These are phyloP conservation scores for Callinectes sapidus DNA, from an alignment of 2,888 invertebrate species.

Conservation along the genomic window DNA sequence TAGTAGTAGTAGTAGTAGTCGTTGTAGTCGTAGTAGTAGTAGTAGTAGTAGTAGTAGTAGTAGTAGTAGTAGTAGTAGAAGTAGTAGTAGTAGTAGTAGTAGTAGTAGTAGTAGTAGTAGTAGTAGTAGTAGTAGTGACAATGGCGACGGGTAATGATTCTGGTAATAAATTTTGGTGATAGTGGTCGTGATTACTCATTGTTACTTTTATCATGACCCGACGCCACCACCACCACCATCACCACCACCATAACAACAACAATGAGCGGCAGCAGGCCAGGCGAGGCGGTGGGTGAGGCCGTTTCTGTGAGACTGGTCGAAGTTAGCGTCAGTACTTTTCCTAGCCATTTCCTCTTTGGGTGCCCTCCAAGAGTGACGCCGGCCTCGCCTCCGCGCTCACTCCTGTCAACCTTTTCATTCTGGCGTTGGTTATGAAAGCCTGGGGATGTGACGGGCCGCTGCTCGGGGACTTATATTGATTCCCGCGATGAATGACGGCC, in stretches of 20 bases:
- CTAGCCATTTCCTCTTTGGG: neutral
- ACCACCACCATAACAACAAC: neutral
- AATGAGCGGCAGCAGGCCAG: neutral
- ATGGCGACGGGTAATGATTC: neutral
- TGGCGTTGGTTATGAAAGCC: conserved; percentile 18
- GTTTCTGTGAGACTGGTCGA: neutral
- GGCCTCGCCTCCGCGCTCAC: neutral
- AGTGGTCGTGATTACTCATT: neutral
- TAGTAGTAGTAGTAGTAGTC: neutral
- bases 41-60: conserved; percentile 9
- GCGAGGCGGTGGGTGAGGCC: neutral
- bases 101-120: neutral
- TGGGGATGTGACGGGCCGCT: neutral
- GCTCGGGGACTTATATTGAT: conserved; percentile 4
- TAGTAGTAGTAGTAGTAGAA: neutral
- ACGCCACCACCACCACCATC: neutral
- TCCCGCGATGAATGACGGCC: neutral
- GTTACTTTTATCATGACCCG: neutral
- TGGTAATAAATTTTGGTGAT: neutral
- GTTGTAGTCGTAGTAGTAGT: neutral
- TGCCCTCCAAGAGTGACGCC: neutral
- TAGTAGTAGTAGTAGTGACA: conserved; percentile 10
- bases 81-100: neutral
- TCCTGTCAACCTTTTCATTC: conserved; percentile 34
- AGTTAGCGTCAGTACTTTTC: conserved; percentile 15